phyloP scores from a whole-genome alignment of 2,888 invertebrate genomes.

The Coenonympha arcania region DNA sequence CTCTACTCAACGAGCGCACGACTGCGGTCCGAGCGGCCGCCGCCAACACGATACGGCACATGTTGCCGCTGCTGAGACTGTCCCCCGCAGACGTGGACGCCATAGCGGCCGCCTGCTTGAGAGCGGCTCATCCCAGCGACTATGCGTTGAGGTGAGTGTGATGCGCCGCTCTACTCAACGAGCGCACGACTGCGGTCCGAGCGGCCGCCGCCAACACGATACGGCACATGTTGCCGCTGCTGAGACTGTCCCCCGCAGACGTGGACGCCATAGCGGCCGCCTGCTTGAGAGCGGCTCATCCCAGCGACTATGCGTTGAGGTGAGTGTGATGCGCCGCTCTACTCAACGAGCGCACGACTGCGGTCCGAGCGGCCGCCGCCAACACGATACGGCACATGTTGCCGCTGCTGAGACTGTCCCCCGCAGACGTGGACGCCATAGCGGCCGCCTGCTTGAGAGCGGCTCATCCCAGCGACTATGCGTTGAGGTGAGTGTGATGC shows the following conservation, averaged over 20 bases:
- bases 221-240: slow-evolving; percentile 89
- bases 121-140: slow-evolving; percentile 76
- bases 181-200: slow-evolving; percentile 93
- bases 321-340: slow-evolving; percentile 77
- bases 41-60: slow-evolving; percentile 89
- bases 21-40: slow-evolving; percentile 95
- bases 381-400: no score
- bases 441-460: no score
- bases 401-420: no score
- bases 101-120: slow-evolving; percentile 90
- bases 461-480: no score
- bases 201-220: slow-evolving; percentile 95
- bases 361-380: no score
- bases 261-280: slow-evolving; percentile 92
- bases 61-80: slow-evolving; percentile 89
- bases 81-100: slow-evolving; percentile 93
- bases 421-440: no score
- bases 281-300: slow-evolving; percentile 84
- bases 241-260: slow-evolving; percentile 89
- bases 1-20: slow-evolving; percentile 91
- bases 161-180: slow-evolving; percentile 86
- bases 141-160: slow-evolving; percentile 2
- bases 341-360: slow-evolving; percentile 91
- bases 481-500: no score
- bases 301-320: slow-evolving; percentile 40